Conservation (phyloP, 2,888 invertebrate genomes). For the Orthosia cruda region DNA sequence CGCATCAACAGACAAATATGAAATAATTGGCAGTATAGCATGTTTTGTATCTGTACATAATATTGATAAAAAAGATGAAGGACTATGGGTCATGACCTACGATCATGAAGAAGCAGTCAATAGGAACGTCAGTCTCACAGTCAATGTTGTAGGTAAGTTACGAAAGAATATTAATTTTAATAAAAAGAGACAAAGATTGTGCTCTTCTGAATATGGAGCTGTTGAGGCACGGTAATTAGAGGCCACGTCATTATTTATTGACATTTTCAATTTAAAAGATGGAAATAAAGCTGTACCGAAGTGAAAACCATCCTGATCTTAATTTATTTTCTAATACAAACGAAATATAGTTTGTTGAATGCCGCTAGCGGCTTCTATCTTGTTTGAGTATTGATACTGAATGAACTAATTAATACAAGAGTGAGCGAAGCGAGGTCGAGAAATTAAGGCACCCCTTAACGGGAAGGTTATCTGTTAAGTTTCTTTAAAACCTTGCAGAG, state of each 20-base stretch:
- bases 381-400: no score
- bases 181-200: background rate
- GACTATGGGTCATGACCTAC: slow-evolving; percentile 44
- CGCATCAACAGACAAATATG: slow-evolving; percentile 25
- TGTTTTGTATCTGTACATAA: slow-evolving; percentile 32
- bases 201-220: background rate
- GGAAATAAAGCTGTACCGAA: no score
- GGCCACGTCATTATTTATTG: background rate
- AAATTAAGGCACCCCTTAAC: no score
- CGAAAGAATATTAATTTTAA: background rate
- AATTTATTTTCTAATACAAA: no score
- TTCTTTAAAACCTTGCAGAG: no score
- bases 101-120: background rate
- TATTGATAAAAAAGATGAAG: slow-evolving; percentile 40
- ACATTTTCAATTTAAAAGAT: no score
- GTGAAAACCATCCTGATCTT: no score
- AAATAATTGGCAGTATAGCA: background rate
- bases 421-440: no score
- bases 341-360: no score
- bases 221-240: background rate
- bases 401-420: no score
- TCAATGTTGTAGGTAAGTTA: slow-evolving; percentile 39
- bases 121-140: slow-evolving; percentile 7
- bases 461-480: no score
- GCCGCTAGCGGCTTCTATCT: no score